These are phyloP conservation scores for Carollia perspicillata DNA, from an alignment of 2,113 vertebrate species.

Conservation along the genomic window DNA sequence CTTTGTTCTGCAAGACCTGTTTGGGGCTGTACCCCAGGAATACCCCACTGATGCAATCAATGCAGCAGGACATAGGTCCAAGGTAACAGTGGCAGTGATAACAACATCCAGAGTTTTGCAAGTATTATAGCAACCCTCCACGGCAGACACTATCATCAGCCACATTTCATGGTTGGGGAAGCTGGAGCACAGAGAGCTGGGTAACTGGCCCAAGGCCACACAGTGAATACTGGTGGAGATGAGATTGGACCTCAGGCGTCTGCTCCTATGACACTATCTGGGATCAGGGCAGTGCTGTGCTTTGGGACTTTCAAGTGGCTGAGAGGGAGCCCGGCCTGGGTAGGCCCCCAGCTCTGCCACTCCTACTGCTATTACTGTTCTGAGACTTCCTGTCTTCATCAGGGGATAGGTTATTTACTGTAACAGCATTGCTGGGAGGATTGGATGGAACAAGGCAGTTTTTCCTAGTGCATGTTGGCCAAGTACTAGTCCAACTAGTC, in stretches of 20 bases:
- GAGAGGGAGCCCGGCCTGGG: neutral
- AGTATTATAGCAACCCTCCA: neutral
- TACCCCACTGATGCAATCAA: neutral
- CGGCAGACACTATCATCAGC: neutral
- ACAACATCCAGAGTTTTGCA: neutral
- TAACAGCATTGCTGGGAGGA: neutral
- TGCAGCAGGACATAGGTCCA: neutral
- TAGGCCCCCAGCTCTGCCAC: neutral
- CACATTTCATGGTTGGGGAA: neutral
- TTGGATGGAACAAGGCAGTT: constrained; percentile 13
- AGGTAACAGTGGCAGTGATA: neutral
- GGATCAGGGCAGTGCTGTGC: neutral
- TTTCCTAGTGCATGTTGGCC: neutral
- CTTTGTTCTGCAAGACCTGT: neutral
- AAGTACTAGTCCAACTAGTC: neutral
- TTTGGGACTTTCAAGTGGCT: neutral
- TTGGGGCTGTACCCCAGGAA: neutral
- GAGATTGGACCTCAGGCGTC: neutral
- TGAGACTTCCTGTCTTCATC: neutral
- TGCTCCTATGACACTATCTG: neutral
- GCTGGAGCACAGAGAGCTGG: neutral
- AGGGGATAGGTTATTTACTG: neutral
- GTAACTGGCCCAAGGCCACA: neutral
- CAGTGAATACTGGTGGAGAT: neutral
- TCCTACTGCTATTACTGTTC: neutral